Evolutionary conservation across 2,888 invertebrate genomes (phyloP).

Genomic region (Cybosia mesomella): DNA sequence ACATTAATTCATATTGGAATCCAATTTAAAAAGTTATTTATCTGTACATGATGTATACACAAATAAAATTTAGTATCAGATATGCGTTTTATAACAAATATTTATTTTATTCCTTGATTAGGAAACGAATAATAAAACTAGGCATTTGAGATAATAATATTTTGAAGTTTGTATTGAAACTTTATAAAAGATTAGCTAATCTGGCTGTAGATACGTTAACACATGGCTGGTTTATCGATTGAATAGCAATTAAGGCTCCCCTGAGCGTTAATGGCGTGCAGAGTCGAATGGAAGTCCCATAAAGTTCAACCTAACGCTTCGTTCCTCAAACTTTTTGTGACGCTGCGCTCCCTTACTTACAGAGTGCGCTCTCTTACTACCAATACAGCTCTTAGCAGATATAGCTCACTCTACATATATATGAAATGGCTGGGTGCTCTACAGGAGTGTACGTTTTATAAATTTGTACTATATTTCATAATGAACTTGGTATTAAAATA

Average conservation of each 20-base stretch:
- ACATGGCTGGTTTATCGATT: constrained; percentile 46
- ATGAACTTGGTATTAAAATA: no score
- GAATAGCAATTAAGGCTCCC: constrained; percentile 52
- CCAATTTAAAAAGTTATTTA: not conserved
- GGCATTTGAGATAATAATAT: constrained; percentile 19
- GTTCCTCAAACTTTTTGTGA: constrained; percentile 14
- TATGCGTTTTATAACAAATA: not conserved
- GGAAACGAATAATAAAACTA: not conserved
- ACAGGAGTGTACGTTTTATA: not conserved
- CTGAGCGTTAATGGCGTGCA: constrained; percentile 43
- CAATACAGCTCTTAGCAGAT: not conserved
- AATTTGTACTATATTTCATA: no score
- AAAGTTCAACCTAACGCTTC: constrained; percentile 46
- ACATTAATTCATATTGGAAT: not conserved
- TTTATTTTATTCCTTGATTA: not conserved
- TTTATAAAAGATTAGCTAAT: constrained; percentile 40
- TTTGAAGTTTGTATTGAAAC: constrained; percentile 25
- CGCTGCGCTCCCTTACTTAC: not conserved
- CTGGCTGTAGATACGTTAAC: constrained; percentile 42
- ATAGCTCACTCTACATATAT: not conserved
- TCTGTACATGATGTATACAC: not conserved
- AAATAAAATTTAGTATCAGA: no score
- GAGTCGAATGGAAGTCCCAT: constrained; percentile 45
- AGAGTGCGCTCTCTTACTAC: not conserved
- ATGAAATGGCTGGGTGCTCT: no score